phyloP scores from a whole-genome alignment of 2,113 vertebrate species.

The Rhinoptilus africanus region DNA sequence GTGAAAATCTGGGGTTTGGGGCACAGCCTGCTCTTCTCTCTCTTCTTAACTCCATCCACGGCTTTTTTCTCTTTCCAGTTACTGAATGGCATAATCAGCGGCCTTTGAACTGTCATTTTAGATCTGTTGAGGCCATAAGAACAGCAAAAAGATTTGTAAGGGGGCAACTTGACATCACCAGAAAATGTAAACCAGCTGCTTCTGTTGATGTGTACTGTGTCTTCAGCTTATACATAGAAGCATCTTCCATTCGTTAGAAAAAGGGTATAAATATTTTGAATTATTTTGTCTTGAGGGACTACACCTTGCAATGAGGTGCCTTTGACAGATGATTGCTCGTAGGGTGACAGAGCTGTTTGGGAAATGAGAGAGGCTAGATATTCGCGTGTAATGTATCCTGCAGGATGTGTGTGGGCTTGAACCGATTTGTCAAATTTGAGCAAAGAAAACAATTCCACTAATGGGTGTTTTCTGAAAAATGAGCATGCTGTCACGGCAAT shows the following conservation, averaged over 20 bases:
- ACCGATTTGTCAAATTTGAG: background rate
- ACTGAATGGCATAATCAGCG: background rate
- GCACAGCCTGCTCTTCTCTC: background rate
- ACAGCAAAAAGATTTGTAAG: background rate
- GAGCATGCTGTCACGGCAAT: background rate
- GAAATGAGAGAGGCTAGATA: background rate
- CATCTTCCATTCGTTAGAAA: background rate
- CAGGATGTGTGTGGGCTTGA: background rate
- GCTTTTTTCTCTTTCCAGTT: constrained; percentile 15
- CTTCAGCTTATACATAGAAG: background rate
- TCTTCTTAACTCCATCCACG: background rate
- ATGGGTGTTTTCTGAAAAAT: background rate
- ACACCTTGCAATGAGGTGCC: background rate
- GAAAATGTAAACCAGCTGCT: background rate
- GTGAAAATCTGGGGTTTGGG: background rate
- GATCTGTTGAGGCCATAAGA: background rate
- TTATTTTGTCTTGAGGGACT: background rate
- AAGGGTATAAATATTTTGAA: constrained; percentile 25
- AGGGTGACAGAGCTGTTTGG: background rate
- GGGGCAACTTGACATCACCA: background rate
- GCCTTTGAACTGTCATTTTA: background rate
- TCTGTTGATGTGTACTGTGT: background rate
- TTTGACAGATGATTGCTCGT: background rate
- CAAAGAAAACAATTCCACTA: background rate
- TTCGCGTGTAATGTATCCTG: background rate